phyloP scores from a whole-genome alignment of 2,797 vertebrate species.

The Gymnoscopelus microlampas region DNA sequence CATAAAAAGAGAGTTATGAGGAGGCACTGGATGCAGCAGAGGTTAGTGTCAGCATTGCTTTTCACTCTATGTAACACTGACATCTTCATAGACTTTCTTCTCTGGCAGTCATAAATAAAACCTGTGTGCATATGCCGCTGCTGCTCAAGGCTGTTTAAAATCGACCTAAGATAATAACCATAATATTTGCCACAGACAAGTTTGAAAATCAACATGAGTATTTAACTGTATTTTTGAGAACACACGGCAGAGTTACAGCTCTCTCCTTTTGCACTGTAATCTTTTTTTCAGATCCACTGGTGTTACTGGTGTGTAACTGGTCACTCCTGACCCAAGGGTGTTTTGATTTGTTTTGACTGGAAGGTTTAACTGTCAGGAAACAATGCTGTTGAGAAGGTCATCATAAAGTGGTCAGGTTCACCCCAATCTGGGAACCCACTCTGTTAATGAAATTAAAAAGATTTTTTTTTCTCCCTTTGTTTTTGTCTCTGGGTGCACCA shows the following conservation, averaged over 20 bases:
- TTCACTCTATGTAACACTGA: constrained; percentile 74
- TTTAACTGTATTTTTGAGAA: constrained; percentile 42
- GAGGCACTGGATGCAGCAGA: constrained; percentile 68
- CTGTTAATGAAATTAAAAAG: too few relatives aligned
- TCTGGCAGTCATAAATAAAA: constrained; percentile 64
- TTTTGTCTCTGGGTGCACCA: too few relatives aligned
- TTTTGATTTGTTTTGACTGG: too few relatives aligned
- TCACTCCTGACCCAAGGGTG: too few relatives aligned
- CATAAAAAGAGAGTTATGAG: constrained; percentile 80
- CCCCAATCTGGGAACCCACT: too few relatives aligned
- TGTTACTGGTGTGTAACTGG: neutral
- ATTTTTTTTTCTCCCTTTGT: neutral
- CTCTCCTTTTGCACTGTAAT: constrained; percentile 11
- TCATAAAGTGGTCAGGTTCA: too few relatives aligned
- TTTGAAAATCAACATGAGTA: constrained; percentile 35
- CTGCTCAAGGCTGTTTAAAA: constrained; percentile 45
- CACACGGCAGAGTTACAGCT: constrained; percentile 31
- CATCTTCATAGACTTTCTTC: constrained; percentile 70
- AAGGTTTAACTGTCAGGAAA: too few relatives aligned
- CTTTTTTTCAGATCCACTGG: neutral
- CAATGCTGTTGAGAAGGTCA: too few relatives aligned
- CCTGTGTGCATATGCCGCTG: constrained; percentile 32
- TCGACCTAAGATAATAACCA: constrained; percentile 30
- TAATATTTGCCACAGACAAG: constrained; percentile 24
- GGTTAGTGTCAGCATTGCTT: constrained; percentile 76